These are phyloP conservation scores for Eristalis pertinax DNA, from an alignment of 2,888 invertebrate species.

Conservation along the genomic window DNA sequence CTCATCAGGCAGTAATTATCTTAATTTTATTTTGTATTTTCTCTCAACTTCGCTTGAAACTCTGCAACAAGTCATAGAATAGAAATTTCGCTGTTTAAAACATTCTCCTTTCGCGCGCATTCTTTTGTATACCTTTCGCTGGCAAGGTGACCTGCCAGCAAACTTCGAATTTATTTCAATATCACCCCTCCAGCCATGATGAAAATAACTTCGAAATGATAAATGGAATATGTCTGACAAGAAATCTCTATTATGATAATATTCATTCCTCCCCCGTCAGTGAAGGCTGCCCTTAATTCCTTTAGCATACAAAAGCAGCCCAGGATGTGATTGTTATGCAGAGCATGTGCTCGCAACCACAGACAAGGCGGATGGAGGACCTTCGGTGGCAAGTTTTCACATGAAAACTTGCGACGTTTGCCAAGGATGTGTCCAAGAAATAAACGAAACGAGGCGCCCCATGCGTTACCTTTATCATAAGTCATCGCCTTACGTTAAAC, in stretches of 20 bases:
- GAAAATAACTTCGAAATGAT: conserved; percentile 58
- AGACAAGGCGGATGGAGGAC: conserved; percentile 44
- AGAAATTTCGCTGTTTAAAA: not conserved
- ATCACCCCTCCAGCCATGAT: conserved; percentile 17
- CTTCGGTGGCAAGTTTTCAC: conserved; percentile 34
- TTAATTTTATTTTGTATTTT: conserved; percentile 20
- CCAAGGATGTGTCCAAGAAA: conserved; percentile 63
- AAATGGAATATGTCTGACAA: conserved; percentile 70
- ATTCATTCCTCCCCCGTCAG: conserved; percentile 30
- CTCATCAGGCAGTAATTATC: conserved; percentile 24
- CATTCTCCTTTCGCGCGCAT: not conserved
- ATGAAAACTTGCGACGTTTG: conserved; percentile 60
- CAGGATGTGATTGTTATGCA: conserved; percentile 65
- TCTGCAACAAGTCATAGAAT: conserved; percentile 33
- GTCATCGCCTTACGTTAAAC: conserved; percentile 70
- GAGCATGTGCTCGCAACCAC: conserved; percentile 67
- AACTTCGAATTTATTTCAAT: conserved; percentile 50
- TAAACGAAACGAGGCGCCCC: conserved; percentile 58
- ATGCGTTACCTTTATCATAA: conserved; percentile 68
- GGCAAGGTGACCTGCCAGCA: conserved; percentile 51
- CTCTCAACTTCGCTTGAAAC: not conserved
- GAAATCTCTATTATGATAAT: conserved; percentile 70
- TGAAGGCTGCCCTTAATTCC: conserved; percentile 41
- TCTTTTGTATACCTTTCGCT: not conserved
- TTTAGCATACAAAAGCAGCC: conserved; percentile 49